Conservation (phyloP, 2,113 vertebrate genomes). For the Austrofundulus limnaeus region DNA sequence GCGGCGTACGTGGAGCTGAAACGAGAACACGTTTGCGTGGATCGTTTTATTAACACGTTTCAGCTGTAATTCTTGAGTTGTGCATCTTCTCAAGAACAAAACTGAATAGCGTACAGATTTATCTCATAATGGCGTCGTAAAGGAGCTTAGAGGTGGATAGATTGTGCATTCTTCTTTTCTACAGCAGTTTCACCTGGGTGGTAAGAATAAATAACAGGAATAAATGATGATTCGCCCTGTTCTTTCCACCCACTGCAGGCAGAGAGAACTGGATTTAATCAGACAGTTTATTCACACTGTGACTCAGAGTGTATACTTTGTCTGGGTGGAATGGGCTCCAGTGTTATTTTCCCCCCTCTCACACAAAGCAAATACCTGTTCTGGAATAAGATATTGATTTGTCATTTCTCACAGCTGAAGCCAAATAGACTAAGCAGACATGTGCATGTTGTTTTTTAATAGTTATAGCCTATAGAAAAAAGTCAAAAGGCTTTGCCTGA, state of each 20-base stretch:
- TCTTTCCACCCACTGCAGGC: conserved; percentile 49
- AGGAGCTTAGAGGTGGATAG: conserved; percentile 33
- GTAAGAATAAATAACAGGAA: conserved; percentile 52
- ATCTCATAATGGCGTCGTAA: conserved; percentile 36
- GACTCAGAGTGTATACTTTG: conserved; percentile 56
- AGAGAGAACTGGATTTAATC: conserved; percentile 58
- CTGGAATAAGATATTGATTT: conserved; percentile 71
- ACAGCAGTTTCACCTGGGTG: conserved; percentile 24
- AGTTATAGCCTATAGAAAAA: conserved; percentile 39
- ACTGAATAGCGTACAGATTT: conserved; percentile 24
- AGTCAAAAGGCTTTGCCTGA: conserved; percentile 17
- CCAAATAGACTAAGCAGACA: conserved; percentile 50
- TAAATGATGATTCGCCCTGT: conserved; percentile 29
- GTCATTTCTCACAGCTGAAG: conserved; percentile 61
- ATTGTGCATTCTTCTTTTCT: conserved; percentile 19
- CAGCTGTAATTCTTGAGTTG: conserved; percentile 4
- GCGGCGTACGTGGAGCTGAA: conserved; percentile 41
- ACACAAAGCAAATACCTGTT: conserved; percentile 66
- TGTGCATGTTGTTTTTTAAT: conserved; percentile 33
- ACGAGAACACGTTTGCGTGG: conserved; percentile 16
- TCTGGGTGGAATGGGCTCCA: conserved; percentile 52
- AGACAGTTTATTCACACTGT: conserved; percentile 60
- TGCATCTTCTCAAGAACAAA: conserved; percentile 18
- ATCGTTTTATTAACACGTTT: conserved; percentile 21
- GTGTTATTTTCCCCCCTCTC: conserved; percentile 45